Conservation (phyloP, 2,113 vertebrate species). For the Dasyurus viverrinus region DNA sequence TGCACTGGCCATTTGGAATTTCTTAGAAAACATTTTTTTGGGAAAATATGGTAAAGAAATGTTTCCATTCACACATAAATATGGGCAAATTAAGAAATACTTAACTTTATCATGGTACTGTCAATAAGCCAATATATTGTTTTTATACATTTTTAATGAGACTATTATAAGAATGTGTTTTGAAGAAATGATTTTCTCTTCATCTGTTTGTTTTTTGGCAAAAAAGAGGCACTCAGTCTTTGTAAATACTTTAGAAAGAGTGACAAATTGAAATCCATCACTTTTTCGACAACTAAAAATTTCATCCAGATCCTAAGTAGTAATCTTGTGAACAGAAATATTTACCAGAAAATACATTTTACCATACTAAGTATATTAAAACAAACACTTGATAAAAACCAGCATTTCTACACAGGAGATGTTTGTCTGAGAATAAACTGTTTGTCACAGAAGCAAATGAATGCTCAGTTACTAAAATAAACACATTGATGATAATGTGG, state of each 20-base stretch:
- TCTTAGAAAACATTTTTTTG: neutral
- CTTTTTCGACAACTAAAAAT: neutral
- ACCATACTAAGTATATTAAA: neutral
- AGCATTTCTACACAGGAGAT: conserved; percentile 19
- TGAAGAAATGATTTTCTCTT: neutral
- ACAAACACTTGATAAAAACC: conserved; percentile 34
- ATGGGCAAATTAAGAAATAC: neutral
- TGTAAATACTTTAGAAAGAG: neutral
- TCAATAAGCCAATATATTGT: neutral
- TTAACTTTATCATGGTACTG: neutral
- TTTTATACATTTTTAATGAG: neutral
- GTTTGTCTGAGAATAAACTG: neutral
- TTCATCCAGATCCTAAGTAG: neutral
- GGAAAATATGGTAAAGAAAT: neutral
- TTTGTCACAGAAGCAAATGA: conserved; percentile 9
- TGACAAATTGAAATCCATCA: neutral
- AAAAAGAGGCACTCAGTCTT: neutral
- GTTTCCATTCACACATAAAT: neutral
- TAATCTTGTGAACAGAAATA: conserved; percentile 10
- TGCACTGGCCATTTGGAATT: neutral
- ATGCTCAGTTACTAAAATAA: neutral
- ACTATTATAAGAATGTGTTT: neutral
- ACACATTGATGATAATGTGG: neutral
- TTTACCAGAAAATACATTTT: neutral
- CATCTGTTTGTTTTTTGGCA: neutral